These are phyloP conservation scores for Alosa sapidissima DNA, from an alignment of 2,797 vertebrate species.

Conservation along the genomic window DNA sequence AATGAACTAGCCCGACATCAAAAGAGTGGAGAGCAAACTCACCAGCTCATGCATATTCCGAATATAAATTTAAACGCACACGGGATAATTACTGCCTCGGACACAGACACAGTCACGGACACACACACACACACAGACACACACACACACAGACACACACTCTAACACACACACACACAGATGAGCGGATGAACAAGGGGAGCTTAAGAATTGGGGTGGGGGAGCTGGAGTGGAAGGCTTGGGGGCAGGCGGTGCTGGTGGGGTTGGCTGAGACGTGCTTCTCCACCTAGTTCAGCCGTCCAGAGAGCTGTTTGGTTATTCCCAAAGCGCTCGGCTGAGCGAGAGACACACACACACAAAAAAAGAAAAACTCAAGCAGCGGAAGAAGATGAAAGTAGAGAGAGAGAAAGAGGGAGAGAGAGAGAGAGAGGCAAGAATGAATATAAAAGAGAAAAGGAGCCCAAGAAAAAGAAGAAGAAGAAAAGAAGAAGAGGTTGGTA, in stretches of 20 bases:
- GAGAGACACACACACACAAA: neutral
- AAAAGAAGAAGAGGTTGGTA: neutral
- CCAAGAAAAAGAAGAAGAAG: neutral
- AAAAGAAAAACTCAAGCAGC: slow-evolving; percentile 3
- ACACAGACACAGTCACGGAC: slow-evolving; percentile 27
- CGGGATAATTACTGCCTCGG: slow-evolving; percentile 30
- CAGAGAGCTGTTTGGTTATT: slow-evolving; percentile 69
- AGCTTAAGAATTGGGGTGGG: slow-evolving; percentile 32
- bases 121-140: slow-evolving; percentile 37
- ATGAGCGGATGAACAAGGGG: slow-evolving; percentile 37
- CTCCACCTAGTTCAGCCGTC: slow-evolving; percentile 63
- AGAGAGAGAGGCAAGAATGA: neutral
- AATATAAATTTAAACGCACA: slow-evolving; percentile 30
- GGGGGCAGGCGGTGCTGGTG: neutral
- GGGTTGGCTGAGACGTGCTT: slow-evolving; percentile 38
- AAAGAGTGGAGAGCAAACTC: slow-evolving; percentile 6
- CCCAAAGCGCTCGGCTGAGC: slow-evolving; percentile 62
- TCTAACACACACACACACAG: slow-evolving; percentile 29
- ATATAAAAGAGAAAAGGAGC: neutral
- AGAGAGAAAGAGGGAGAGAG: neutral
- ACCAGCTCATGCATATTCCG: slow-evolving; percentile 4
- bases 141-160: slow-evolving; percentile 35
- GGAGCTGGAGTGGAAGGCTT: neutral
- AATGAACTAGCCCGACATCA: slow-evolving; percentile 2
- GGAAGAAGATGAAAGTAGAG: slow-evolving; percentile 9